Base-by-base conservation (phyloP, 1,140 invertebrate genomes). In the Cydia pomonella region DNA sequence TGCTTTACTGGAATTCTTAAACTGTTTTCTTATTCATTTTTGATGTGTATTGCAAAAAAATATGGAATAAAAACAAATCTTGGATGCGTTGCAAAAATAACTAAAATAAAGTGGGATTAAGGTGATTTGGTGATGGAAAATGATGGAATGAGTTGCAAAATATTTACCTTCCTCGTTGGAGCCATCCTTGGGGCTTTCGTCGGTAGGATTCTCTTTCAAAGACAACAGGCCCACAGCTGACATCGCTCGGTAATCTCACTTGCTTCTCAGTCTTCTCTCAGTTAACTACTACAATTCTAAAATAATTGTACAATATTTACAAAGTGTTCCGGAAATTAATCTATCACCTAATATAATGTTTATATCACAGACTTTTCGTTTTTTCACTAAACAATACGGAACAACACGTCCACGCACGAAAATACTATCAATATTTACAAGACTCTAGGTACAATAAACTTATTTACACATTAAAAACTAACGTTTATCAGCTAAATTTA, bases 311-410 rank as follows among this genome's bases (percentile, higher is more conserved):
- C 88, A 92, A 85, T 92, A 92, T 92, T 90, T 92, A 92, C 91
- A 92, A 92, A 89, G 82, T 86, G 80, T 91, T 87, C 84, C 87
- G 84, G 84, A 91, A 91, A 90, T 90, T 92, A 92, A 81, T 87
- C 85, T 92, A 92, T 92, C 85, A 89, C 85, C 88, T 92, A 93
- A 81, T 69, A 85, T 92, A 91, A 90, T 93, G 91, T 93, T 93
- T 93, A 93, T 93, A 93, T 93, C 92, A 93, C 92, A 93, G 92
- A 93, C 92, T 92, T 92, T 92, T 93, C 91, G 91, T 93, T 93
- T 93, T n/a, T 92, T 91, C 88, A 91, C 75, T 69, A 81, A 79
- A 93, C 90, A 92, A 93, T 92, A 91, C 87, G 90, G 87, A 92
- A 91, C 86, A 93, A 93, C 92, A 93, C 91, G 91, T 92, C 91